Evolutionary conservation across 1,140 invertebrate genomes (phyloP), one percentile per base, ranked within the genome.

Genomic region (Andricus grossulariae): DNA sequence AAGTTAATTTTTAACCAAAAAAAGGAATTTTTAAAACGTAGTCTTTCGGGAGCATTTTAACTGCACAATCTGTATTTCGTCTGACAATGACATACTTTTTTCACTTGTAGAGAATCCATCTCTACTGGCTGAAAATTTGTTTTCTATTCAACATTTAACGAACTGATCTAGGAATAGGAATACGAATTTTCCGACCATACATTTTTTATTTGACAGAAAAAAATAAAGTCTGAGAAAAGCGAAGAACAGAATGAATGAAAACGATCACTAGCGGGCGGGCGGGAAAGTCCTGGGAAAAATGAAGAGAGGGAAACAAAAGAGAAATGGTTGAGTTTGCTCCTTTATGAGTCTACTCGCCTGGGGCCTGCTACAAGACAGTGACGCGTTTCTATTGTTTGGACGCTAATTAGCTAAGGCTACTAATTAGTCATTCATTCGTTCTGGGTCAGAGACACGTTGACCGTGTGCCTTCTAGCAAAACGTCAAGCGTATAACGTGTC

Each of bases 341-440:
- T 89, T 75, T 66, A 54, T 70, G 60, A 66, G 79, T 80, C 83
- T 89, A 87, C 55, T 89, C 73, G 81, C 88, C 88, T 87, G 84
- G 72, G 73, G 79, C 60, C n/a, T 73, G 79, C 77, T 80, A 84
- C 80, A 79, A 80, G 82, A 80, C 84, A 86, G 84, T 86, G 87
- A 89, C 85, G 88, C 88, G 85, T 84, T 86, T 86, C 88, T 85
- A 89, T 89, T 90, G 88, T 90, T 85, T 86, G 75, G 80, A 79
- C 81, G 86, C 85, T 90, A 88, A 89, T 89, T 88, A 87, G 79
- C 84, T 76, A 84, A 75, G 82, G 83, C 79, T 77, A 83, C 83
- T 88, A 89, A 89, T 89, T 89, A 89, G 85, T 10, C 39, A 82
- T 80, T 66, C 74, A 60, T 75, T 45, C 55, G 74, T 50, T n/a